A percentile compares a stretch with the other conserved stretches of the same genome.
Conservation (phyloP, 2,113 vertebrate species). For the Phaethornis superciliosus region DNA sequence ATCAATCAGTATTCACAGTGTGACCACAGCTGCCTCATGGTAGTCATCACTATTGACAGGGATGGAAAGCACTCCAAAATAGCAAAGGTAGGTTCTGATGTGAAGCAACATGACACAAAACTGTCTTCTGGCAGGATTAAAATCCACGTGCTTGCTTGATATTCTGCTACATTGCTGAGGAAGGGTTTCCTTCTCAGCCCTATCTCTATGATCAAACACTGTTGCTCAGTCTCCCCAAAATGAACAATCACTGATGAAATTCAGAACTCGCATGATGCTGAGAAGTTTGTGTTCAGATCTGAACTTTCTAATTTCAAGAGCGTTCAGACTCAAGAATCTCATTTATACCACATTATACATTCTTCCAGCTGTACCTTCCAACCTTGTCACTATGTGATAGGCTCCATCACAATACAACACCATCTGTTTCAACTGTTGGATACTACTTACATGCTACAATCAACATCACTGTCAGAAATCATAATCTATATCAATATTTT, state of each 20-base stretch:
- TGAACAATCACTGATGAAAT: not conserved
- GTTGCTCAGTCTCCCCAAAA: not conserved
- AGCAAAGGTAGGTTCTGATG: not conserved
- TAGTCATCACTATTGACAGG: not conserved
- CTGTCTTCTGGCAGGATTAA: not conserved
- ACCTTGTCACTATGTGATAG: not conserved
- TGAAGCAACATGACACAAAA: not conserved
- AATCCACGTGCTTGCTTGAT: not conserved
- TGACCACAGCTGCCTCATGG: slow-evolving; percentile 11
- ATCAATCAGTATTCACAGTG: not conserved
- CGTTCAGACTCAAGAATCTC: not conserved
- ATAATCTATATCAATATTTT: slow-evolving; percentile 25
- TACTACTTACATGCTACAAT: not conserved
- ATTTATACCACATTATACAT: not conserved
- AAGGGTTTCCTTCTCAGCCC: not conserved
- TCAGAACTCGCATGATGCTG: not conserved
- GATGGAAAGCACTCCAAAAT: not conserved
- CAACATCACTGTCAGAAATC: slow-evolving; percentile 21
- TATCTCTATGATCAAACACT: not conserved
- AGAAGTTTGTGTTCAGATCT: not conserved
- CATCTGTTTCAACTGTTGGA: not conserved
- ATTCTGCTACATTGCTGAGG: not conserved
- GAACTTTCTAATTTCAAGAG: not conserved
- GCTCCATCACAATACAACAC: not conserved
- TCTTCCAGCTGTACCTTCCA: not conserved